Evolutionary conservation across 2,888 invertebrate genomes (phyloP), one percentile per base, ranked within the genome.

Genomic region (Helleia helle): DNA sequence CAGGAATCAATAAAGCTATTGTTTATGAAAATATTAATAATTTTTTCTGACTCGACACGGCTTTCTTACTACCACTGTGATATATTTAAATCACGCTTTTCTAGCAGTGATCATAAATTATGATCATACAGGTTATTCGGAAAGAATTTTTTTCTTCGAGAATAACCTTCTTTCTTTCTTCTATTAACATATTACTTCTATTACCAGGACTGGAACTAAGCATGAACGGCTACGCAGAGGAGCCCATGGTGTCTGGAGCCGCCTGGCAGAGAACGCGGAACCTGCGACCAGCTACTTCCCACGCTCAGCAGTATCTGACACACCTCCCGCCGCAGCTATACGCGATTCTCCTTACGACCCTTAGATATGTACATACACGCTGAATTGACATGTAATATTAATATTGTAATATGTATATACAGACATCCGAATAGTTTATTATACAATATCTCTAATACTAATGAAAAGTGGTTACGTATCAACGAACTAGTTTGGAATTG

Each of bases 161-260:
- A n/a, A n/a, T n/a, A n/a, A n/a, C n/a, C n/a, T n/a, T n/a, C n/a
- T n/a, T n/a, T n/a, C n/a, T n/a, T n/a, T n/a, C n/a, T n/a, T n/a
- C n/a, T 18, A 18, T 3, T 18, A 18, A 18, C 18, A 18, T 3
- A 4, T 3, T 26, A 13, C n/a, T 39, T 27, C 7, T 18, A 5
- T 6, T 30, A 40, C 7, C 43, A 84, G 83, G 74, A 47, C 46
- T 84, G 58, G 77, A 83, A 39, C 65, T 83, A 34, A 80, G 65
- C 52, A 68, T 80, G 70, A 75, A 74, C 41, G 77, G 79, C 0
- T 74, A 63, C 37, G 76, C 76, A 0, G 83, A 83, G 39, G 83
- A 77, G 53, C 81, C 81, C 3, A 73, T 80, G 77, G 83, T 81
- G 11, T 84, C 83, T 0, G 81, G 83, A 0, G 84, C 84, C 3